A percentile compares a stretch with the other conserved stretches of the same genome.
Conservation (phyloP, 2,888 invertebrate species). For the Heliconius ismenius region DNA sequence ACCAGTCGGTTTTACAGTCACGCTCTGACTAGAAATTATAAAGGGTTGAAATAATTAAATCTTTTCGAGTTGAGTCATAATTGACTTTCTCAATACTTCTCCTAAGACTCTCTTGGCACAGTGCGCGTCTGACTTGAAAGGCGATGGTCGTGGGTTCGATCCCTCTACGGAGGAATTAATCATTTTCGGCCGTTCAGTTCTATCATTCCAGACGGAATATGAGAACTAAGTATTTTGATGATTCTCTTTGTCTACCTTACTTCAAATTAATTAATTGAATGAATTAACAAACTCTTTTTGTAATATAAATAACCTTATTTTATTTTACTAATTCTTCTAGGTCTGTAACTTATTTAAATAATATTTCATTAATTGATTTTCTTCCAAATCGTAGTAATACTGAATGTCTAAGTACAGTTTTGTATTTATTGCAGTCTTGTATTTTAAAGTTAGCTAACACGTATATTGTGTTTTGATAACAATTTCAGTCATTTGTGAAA, state of each 20-base stretch:
- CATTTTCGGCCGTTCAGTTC: background rate
- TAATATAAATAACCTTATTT: background rate
- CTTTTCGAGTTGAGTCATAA: no score
- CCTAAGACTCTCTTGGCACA: background rate
- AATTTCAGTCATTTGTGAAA: constrained; percentile 80
- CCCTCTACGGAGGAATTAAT: background rate
- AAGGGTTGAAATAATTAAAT: no score
- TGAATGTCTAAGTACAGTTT: constrained; percentile 37
- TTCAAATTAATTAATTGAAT: background rate
- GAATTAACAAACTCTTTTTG: background rate
- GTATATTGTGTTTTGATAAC: constrained; percentile 79
- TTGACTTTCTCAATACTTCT: no score
- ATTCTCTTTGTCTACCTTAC: background rate
- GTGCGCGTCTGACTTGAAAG: background rate
- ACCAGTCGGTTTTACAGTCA: no score
- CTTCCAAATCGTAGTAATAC: constrained; percentile 37
- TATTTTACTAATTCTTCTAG: background rate
- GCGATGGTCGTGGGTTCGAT: background rate
- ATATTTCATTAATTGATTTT: background rate
- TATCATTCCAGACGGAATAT: background rate
- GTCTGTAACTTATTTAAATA: background rate
- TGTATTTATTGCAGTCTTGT: constrained; percentile 67
- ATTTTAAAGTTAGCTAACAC: constrained; percentile 77
- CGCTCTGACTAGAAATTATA: no score
- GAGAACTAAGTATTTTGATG: background rate